Evolutionary conservation across 2,113 vertebrate species (phyloP).

Genomic region (Ctenomys sociabilis): DNA sequence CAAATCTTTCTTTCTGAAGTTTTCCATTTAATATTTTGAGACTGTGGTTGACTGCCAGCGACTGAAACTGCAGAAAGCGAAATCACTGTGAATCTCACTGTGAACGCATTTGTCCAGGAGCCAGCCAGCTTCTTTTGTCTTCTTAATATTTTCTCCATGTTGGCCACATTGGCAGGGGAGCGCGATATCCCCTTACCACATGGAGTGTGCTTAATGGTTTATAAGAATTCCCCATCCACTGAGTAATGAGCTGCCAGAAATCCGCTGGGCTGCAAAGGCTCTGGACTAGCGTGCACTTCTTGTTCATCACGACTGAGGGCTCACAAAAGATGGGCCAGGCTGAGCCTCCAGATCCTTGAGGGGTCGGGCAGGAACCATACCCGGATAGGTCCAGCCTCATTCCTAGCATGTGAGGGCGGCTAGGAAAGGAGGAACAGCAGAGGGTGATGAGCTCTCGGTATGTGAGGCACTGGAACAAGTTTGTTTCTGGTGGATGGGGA

Average conservation of each 20-base stretch:
- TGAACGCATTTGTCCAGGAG: slow-evolving; percentile 18
- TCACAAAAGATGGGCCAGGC: slow-evolving; percentile 70
- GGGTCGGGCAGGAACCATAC: slow-evolving; percentile 6
- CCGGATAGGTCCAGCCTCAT: not conserved
- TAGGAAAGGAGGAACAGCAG: not conserved
- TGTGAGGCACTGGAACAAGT: not conserved
- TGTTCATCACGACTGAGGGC: slow-evolving; percentile 51
- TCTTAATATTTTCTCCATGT: not conserved
- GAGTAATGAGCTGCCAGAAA: slow-evolving; percentile 75
- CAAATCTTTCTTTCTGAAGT: not conserved
- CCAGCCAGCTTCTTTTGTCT: slow-evolving; percentile 61
- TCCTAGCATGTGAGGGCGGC: not conserved
- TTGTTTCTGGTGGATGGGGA: not conserved
- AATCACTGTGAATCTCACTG: slow-evolving; percentile 59
- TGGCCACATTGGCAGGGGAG: slow-evolving; percentile 18
- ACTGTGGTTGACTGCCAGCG: not conserved
- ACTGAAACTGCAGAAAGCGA: not conserved
- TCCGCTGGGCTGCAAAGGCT: slow-evolving; percentile 67
- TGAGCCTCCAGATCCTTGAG: not conserved
- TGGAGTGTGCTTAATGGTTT: slow-evolving; percentile 67
- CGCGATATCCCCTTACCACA: slow-evolving; percentile 67
- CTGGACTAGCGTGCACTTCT: slow-evolving; percentile 66
- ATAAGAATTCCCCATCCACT: slow-evolving; percentile 75
- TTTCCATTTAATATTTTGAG: slow-evolving; percentile 33
- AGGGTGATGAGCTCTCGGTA: not conserved